Base-by-base conservation (phyloP, 2,888 invertebrate genomes). In the Endomychus coccineus region DNA sequence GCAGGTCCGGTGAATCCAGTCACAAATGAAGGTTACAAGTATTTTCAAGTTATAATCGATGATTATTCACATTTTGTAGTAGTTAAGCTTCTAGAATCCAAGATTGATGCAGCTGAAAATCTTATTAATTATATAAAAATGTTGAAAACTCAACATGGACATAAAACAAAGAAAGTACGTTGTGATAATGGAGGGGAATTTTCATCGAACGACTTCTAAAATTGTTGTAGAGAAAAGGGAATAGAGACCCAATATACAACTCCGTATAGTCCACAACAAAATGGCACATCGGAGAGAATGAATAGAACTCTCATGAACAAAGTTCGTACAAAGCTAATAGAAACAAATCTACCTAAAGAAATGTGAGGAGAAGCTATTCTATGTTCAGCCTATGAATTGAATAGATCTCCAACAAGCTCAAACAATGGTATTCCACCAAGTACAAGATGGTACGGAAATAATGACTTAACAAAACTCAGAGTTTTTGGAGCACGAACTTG, bases 361-460 rank as follows among this genome's bases (percentile, higher is more conserved):
- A 29, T 49, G 11, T 52, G 51, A 50, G 46, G 47, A n/a, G 47
- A 48, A 39, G 50, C 46, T 13, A 33, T 52, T 10, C 14, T n/a
- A 27, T 47, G 49, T 39, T 43, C 48, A 12, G 43, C 45, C 3
- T 52, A 52, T 43, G 37, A 50, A 41, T 16, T 46, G 10, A 52
- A 54, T 28, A 42, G 50, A 27, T 39, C 36, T 9, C 48, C 43
- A 25, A 47, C 45, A 15, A 27, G 6, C 30, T 40, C 48, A 16
- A 42, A 42, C 32, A 25, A 34, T 27, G 34, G 35, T 22, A 37
- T 33, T 30, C 29, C 45, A 14, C 46, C 52, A 30, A 24, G 45
- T 14, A n/a, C 21, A 25, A 47, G 23, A 25, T 52, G 43, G 40
- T 43, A 51, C 28, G 38, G 35, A 13, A 40, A 39, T 23, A 41